Evolutionary conservation across 2,888 invertebrate species (phyloP).

Genomic region (Perithous albicinctus): DNA sequence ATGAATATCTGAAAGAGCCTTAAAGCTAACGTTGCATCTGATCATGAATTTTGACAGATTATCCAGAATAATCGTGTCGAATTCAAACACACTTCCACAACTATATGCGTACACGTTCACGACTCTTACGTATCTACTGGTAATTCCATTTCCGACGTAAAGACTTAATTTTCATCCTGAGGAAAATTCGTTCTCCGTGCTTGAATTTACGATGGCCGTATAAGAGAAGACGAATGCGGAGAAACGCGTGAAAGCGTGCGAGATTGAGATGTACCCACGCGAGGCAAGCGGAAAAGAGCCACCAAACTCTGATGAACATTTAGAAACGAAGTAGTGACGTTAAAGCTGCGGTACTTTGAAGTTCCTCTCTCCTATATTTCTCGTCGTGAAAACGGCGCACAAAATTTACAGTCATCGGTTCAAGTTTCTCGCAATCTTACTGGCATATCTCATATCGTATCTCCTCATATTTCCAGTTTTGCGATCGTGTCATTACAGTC

Average conservation of each 20-base stretch:
- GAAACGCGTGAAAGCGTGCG: background rate
- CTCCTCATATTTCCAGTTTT: background rate
- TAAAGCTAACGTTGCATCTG: background rate
- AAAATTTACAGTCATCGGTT: background rate
- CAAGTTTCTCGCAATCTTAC: background rate
- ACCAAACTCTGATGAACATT: conserved; percentile 32
- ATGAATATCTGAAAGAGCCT: background rate
- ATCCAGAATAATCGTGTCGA: background rate
- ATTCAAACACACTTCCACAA: background rate
- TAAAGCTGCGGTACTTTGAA: background rate
- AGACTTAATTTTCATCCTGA: conserved; percentile 33
- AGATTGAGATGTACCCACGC: conserved; percentile 8
- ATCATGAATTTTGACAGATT: background rate
- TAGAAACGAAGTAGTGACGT: conserved; percentile 32
- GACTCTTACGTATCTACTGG: background rate
- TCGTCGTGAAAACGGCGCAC: background rate
- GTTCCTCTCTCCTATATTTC: background rate
- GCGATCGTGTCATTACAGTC: background rate
- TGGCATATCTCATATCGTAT: no score
- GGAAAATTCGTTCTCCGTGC: background rate
- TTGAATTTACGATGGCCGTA: conserved; percentile 33
- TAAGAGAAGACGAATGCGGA: conserved; percentile 27
- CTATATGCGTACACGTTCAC: background rate
- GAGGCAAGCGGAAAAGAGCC: conserved; percentile 15
- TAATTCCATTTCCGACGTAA: conserved; percentile 32